Base-by-base conservation (phyloP, 92 coral and sea anemone species). In the Zoanthus gigantus region DNA sequence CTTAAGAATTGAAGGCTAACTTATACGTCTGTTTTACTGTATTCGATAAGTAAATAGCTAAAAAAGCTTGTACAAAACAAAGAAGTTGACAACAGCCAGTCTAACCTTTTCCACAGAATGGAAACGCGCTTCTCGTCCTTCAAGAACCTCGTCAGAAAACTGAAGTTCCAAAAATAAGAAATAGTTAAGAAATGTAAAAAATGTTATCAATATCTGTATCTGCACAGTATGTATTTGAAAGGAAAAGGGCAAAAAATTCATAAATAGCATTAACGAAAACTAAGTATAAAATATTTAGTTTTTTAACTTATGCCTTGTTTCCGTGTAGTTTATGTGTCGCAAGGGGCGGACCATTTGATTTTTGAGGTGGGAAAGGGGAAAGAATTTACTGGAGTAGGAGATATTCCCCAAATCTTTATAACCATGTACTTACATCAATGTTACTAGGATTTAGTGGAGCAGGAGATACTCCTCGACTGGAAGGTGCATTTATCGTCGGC, bases 121-220 rank as follows among this genome's bases (percentile, higher is more conserved):
- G 77, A 94, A 92, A 32, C 86, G 95, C 4, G 95, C 94, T 67
- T 92, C 93, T 82, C 95, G 80, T 34, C 92, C 98, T 31, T 84
- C 81, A 2, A 94, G 88, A 67, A 94, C 86, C 8, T 93, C 98
- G 34, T 88, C 88, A 32, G 88, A 90, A 77, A 92, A 94, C 98
- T 94, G 68, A 7, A 67, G 74, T n/a, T 29, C 29, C 5, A 10
- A 28, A 68, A 68, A 68, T 28, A 30, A 9, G 44, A 68, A 18
- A 66, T 0, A n/a, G 18, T 8, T 13, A 23, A 23, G 23, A 23
- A 23, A 14, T 28, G 18, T 9, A 23, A 17, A 23, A 11, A 3
- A 65, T n/a, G 30, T 17, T 18, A 9, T 13, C 7, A 2, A 13
- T n/a, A 13, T 7, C 7, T 9, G 71, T 17, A 65, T 28, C 30